These are phyloP conservation scores for Ophioninae sp. DNA, from an alignment of 2,888 invertebrate genomes.

Conservation along the genomic window DNA sequence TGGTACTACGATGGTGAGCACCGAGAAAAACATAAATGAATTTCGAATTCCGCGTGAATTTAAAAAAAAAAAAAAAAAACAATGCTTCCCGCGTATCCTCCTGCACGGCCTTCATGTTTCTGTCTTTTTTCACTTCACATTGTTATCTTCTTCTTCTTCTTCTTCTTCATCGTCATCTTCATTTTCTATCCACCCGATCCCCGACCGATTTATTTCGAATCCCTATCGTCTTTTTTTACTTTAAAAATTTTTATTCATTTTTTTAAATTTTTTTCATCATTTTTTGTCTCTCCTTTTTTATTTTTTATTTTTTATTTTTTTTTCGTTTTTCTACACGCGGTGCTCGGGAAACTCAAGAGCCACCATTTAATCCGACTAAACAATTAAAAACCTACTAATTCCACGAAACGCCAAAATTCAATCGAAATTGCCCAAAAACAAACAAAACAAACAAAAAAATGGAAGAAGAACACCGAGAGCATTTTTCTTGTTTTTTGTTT, in stretches of 20 bases:
- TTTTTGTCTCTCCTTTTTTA: not conserved
- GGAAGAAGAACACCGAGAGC: slow-evolving; percentile 38
- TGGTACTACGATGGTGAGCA: slow-evolving; percentile 79
- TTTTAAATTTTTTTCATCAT: slow-evolving; percentile 50
- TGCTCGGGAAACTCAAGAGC: slow-evolving; percentile 50
- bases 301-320: slow-evolving; percentile 39
- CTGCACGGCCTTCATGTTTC: slow-evolving; percentile 66
- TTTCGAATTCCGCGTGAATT: slow-evolving; percentile 74
- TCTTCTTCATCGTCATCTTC: slow-evolving; percentile 55
- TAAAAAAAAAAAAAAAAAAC: too few relatives aligned
- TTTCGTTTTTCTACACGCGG: slow-evolving; percentile 52
- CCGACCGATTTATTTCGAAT: slow-evolving; percentile 10
- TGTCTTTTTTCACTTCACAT: slow-evolving; percentile 61
- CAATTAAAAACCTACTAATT: slow-evolving; percentile 65
- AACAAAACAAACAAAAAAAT: not conserved
- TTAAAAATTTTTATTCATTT: slow-evolving; percentile 19
- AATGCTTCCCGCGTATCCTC: slow-evolving; percentile 67
- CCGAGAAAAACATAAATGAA: slow-evolving; percentile 74
- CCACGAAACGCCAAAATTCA: slow-evolving; percentile 41
- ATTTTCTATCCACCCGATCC: slow-evolving; percentile 36
- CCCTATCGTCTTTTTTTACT: too few relatives aligned
- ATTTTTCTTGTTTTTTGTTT: not conserved
- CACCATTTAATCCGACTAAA: slow-evolving; percentile 63
- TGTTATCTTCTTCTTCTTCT: slow-evolving; percentile 45
- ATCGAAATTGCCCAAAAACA: slow-evolving; percentile 9